Evolutionary conservation across 23 tunicate species (phyloP).

Genomic region (Ascidia mentula): DNA sequence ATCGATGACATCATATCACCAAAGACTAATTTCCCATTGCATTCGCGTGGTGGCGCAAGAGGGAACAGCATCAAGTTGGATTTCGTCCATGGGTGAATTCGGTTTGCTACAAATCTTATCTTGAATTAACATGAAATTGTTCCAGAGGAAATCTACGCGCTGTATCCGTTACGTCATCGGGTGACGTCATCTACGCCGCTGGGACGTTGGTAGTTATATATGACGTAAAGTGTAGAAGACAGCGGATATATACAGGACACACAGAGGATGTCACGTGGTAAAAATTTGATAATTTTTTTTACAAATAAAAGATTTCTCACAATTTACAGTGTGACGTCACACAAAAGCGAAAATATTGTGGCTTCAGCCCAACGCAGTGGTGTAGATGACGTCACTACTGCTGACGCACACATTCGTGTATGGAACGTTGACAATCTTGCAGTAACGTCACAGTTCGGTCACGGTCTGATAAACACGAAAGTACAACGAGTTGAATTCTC

Average conservation of each 20-base stretch:
- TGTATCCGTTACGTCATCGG: conserved; percentile 6
- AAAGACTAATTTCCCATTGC: neutral
- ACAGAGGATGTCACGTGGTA: conserved; percentile 26
- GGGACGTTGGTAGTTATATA: conserved; percentile 20
- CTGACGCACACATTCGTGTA: conserved; percentile 16
- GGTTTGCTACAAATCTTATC: neutral
- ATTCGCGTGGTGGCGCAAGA: neutral
- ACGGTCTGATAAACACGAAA: conserved; percentile 5
- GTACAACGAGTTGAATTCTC: conserved; percentile 15
- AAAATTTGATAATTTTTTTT: neutral
- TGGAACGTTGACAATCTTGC: conserved; percentile 28
- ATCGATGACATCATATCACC: neutral
- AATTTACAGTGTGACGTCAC: conserved; percentile 6
- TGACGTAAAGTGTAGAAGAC: conserved; percentile 2
- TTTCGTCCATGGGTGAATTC: neutral
- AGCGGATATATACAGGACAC: conserved; percentile 32
- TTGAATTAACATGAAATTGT: neutral
- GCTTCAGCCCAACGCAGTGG: conserved; percentile 25
- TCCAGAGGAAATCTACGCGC: conserved; percentile 15
- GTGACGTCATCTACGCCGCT: neutral
- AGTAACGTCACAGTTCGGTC: conserved; percentile 29
- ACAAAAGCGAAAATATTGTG: neutral
- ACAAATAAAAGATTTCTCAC: neutral
- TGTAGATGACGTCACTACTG: neutral
- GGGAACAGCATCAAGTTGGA: neutral